These are phyloP conservation scores for Chloropsis hardwickii DNA, from an alignment of 2,113 vertebrate genomes.

Conservation along the genomic window DNA sequence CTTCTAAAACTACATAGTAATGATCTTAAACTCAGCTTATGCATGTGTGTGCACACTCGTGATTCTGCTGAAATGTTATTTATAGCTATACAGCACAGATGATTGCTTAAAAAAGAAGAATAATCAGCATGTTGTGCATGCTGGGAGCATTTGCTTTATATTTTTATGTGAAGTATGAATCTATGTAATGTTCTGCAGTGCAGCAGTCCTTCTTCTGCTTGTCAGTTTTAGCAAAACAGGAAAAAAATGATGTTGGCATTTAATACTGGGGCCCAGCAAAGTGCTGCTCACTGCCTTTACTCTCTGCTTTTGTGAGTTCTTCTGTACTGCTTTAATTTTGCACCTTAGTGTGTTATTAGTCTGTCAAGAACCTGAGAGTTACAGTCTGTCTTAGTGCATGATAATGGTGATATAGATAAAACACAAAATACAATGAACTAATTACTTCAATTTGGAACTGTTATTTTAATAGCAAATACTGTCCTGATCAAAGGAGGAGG, in stretches of 20 bases:
- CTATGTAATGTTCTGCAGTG: not conserved
- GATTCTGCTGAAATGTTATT: conserved; percentile 48
- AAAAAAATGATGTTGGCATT: not conserved
- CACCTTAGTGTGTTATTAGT: not conserved
- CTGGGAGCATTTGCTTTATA: conserved; percentile 9
- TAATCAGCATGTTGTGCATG: not conserved
- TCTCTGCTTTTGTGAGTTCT: not conserved
- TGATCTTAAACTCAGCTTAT: not conserved
- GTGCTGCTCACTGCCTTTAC: not conserved
- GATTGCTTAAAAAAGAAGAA: conserved; percentile 24
- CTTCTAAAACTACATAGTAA: not conserved
- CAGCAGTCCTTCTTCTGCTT: not conserved
- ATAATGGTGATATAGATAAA: not conserved
- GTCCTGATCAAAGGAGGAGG: not conserved
- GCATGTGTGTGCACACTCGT: conserved; percentile 15
- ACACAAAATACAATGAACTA: not conserved
- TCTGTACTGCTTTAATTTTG: not conserved
- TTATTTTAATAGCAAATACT: not conserved
- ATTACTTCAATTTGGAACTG: not conserved
- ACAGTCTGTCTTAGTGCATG: accelerated
- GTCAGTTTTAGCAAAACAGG: not conserved
- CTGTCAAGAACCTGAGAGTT: not conserved
- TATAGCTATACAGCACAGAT: conserved; percentile 54
- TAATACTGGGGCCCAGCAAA: not conserved
- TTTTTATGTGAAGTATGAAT: conserved; percentile 5